A percentile compares a stretch with the other conserved stretches of the same genome.
These are phyloP conservation scores for Malacoraja senta DNA, from an alignment of 2,797 vertebrate species.

Conservation along the genomic window DNA sequence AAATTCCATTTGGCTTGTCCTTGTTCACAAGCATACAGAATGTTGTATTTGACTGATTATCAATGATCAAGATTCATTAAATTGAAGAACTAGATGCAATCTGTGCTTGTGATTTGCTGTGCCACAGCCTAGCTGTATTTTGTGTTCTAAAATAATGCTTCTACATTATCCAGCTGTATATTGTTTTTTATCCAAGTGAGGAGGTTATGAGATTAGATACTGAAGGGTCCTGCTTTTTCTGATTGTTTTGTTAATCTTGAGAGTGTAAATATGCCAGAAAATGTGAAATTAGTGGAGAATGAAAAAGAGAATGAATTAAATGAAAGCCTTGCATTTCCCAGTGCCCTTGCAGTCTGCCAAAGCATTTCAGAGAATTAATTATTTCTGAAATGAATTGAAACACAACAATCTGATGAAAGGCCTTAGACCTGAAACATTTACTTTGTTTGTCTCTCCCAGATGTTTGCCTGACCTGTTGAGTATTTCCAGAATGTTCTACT, in stretches of 20 bases:
- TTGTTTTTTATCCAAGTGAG: not conserved
- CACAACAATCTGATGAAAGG: too few species aligned
- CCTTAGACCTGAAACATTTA: too few species aligned
- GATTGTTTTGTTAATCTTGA: not conserved
- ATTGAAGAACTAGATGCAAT: not conserved
- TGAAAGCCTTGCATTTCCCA: not conserved
- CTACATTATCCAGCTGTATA: not conserved
- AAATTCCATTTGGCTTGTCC: not conserved
- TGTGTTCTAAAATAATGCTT: not conserved
- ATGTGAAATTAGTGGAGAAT: not conserved
- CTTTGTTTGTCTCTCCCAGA: too few species aligned
- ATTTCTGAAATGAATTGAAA: not conserved
- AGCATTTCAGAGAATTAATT: not conserved
- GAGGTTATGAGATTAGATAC: not conserved
- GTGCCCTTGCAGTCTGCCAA: not conserved
- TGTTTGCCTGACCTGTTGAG: too few species aligned
- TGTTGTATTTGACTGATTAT: not conserved
- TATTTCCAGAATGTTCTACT: not conserved
- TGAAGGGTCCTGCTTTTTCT: not conserved
- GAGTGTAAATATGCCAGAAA: not conserved
- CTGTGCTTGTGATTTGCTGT: not conserved
- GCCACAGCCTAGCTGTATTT: not conserved
- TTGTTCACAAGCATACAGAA: not conserved
- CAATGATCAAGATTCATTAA: slow-evolving; percentile 1
- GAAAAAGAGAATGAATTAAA: not conserved